A percentile compares a stretch with the other conserved stretches of the same genome.
Evolutionary conservation across 2,888 invertebrate genomes (phyloP).

Genomic region (Lycophotia porphyrea): DNA sequence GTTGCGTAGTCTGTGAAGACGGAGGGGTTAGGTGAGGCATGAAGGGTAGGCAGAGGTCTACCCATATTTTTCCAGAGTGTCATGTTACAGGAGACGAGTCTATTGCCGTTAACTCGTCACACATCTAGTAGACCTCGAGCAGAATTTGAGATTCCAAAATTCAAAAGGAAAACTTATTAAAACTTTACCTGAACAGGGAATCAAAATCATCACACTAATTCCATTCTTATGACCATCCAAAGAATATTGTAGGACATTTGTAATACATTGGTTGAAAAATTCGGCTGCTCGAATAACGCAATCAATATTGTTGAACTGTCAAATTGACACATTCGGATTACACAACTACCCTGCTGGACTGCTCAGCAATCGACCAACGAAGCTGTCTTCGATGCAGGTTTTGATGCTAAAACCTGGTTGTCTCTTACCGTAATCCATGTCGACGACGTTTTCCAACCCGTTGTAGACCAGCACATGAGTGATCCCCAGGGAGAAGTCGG

Average conservation of each 20-base stretch:
- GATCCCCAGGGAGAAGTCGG: constrained; percentile 77
- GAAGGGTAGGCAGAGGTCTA: not conserved
- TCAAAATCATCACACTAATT: not conserved
- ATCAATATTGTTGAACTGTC: not conserved
- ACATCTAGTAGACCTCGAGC: not conserved
- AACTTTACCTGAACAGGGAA: not conserved
- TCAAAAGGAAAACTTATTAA: not conserved
- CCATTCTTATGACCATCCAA: not conserved
- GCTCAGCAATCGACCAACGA: not conserved
- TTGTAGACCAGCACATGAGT: constrained; percentile 72
- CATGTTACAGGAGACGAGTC: not conserved
- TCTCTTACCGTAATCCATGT: constrained; percentile 84
- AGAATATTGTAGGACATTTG: not conserved
- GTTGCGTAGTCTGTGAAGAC: constrained; percentile 91
- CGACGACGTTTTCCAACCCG: constrained; percentile 79
- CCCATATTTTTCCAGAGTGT: not conserved
- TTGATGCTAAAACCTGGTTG: not conserved
- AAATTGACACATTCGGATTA: not conserved
- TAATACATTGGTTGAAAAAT: not conserved
- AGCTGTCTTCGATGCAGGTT: not conserved
- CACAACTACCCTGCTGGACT: not conserved
- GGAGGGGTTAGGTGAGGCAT: not conserved
- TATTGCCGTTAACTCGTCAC: not conserved
- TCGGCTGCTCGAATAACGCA: not conserved
- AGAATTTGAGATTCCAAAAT: not conserved